phyloP scores from a whole-genome alignment of 2,113 vertebrate genomes.

The Chionomys nivalis region DNA sequence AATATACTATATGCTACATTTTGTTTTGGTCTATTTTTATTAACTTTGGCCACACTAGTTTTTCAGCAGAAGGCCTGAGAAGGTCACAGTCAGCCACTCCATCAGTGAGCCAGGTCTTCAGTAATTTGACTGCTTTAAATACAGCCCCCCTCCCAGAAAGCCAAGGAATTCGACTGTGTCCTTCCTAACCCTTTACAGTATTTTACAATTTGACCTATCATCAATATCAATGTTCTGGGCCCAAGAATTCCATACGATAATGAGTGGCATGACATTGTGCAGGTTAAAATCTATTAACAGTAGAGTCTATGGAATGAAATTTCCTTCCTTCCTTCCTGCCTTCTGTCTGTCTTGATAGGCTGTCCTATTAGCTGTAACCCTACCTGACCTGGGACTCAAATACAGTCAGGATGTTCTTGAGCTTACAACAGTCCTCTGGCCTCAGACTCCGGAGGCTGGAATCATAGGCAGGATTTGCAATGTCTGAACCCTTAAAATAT shows the following conservation, averaged over 20 bases:
- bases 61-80: neutral
- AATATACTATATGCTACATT: conserved; percentile 17
- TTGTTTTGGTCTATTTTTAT: neutral
- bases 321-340: neutral
- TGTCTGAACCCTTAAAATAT: neutral
- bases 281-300: neutral
- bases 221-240: conserved; percentile 13
- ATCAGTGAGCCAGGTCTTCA: neutral
- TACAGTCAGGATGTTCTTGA: neutral
- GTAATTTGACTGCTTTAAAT: neutral
- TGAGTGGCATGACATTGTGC: neutral
- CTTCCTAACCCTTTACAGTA: conserved; percentile 37
- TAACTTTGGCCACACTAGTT: neutral
- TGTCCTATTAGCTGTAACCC: neutral
- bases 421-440: neutral
- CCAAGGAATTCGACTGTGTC: neutral
- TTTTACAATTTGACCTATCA: neutral
- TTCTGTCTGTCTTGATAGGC: neutral
- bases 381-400: no score
- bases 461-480: neutral
- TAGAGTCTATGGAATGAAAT: neutral
- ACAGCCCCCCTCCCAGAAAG: neutral
- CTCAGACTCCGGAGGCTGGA: neutral
- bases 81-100: neutral
- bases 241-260: neutral